Evolutionary conservation across 2,888 invertebrate genomes (phyloP).

Genomic region (Conchocele bisecta): DNA sequence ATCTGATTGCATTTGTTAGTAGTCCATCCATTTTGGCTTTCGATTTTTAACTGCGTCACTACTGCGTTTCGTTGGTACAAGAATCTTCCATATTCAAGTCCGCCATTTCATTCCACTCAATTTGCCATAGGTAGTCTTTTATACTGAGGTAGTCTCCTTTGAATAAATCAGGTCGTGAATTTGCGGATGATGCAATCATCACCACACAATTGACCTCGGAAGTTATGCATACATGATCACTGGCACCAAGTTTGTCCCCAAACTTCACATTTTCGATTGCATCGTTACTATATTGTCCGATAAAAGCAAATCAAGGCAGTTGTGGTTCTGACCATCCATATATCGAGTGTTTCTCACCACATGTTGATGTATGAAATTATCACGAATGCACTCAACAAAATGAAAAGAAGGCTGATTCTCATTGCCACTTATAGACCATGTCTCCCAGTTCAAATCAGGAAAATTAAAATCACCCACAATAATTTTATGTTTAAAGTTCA

Average conservation of each 20-base stretch:
- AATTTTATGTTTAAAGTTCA: conserved; percentile 1
- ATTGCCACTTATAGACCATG: background rate
- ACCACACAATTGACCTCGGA: too few relatives aligned
- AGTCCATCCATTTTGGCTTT: conserved; percentile 14
- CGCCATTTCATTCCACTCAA: too few relatives aligned
- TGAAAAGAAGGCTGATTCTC: conserved; percentile 14
- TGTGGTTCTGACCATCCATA: background rate
- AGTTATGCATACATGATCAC: too few relatives aligned
- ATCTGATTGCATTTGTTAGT: too few relatives aligned
- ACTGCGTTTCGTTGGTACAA: too few relatives aligned
- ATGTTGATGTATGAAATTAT: conserved; percentile 10
- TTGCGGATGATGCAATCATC: too few relatives aligned
- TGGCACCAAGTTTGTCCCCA: conserved; percentile 1
- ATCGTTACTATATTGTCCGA: background rate
- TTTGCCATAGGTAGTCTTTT: too few relatives aligned
- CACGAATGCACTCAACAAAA: conserved; percentile 16
- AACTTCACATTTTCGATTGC: conserved; percentile 5
- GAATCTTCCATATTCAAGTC: too few relatives aligned
- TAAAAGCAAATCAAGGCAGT: conserved; percentile 6
- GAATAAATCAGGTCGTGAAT: too few relatives aligned
- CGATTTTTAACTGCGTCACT: background rate
- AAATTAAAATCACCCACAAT: conserved; percentile 26
- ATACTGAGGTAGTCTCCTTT: too few relatives aligned
- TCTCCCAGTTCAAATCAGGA: conserved; percentile 13
- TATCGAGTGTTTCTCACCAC: background rate